Conservation (phyloP, 2,888 invertebrate genomes). For the Monochamus alternatus region DNA sequence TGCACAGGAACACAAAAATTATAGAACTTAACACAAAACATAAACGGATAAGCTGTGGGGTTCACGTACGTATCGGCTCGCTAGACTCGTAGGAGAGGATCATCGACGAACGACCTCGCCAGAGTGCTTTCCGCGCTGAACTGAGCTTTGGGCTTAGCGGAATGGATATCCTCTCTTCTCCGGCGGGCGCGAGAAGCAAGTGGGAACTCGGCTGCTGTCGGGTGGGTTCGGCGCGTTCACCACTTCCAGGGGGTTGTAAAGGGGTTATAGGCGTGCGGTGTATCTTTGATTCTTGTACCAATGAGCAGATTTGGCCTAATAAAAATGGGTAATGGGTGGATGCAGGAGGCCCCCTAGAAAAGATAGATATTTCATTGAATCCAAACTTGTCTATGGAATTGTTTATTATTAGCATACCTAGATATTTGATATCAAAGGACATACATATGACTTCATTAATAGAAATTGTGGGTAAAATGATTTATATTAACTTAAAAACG, state of each 20-base stretch:
- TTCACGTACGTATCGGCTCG: constrained; percentile 44
- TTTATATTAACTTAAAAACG: too few relatives aligned
- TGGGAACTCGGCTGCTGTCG: constrained; percentile 62
- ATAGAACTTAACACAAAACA: constrained; percentile 48
- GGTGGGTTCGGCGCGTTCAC: constrained; percentile 56
- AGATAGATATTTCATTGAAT: too few relatives aligned
- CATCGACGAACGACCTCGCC: constrained; percentile 45
- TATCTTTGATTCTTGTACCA: too few relatives aligned
- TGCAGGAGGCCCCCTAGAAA: too few relatives aligned
- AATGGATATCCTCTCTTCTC: constrained; percentile 32
- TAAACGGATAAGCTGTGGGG: constrained; percentile 36
- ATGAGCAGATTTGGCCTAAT: too few relatives aligned
- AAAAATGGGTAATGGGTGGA: too few relatives aligned
- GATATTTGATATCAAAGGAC: too few relatives aligned
- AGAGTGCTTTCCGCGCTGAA: constrained; percentile 57
- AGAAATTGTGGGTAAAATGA: too few relatives aligned
- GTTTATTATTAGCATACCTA: too few relatives aligned
- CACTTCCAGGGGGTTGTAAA: constrained; percentile 58
- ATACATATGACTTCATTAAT: too few relatives aligned
- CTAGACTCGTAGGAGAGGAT: constrained; percentile 46
- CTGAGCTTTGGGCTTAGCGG: constrained; percentile 53
- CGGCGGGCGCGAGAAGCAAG: constrained; percentile 56
- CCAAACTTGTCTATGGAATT: too few relatives aligned
- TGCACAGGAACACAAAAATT: constrained; percentile 45
- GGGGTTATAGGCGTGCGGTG: constrained; percentile 60